Conservation (phyloP, 1,140 invertebrate species). For the Maconellicoccus hirsutus region DNA sequence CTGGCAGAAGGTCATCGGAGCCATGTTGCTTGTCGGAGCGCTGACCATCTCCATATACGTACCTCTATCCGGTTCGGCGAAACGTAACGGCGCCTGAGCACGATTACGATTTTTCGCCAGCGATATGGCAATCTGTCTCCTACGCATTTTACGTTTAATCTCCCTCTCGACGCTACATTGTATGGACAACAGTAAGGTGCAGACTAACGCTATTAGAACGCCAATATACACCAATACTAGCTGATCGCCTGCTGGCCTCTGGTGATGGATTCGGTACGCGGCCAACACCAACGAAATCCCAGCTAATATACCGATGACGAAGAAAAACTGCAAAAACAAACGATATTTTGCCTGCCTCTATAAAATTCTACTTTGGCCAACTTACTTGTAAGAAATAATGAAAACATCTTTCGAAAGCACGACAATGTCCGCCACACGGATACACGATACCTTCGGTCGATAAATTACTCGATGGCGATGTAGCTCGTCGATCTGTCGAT, state of each 20-base stretch:
- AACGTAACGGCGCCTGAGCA: not conserved
- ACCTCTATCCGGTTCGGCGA: not conserved
- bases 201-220: slow-evolving; percentile 44
- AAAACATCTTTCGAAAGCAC: slow-evolving; percentile 51
- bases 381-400: slow-evolving; percentile 49
- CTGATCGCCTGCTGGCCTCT: slow-evolving; percentile 45
- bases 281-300: slow-evolving; percentile 48
- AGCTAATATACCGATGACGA: slow-evolving; percentile 46
- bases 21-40: no score
- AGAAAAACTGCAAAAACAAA: slow-evolving; percentile 28
- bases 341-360: not conserved
- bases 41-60: not conserved
- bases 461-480: not conserved
- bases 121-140: not conserved
- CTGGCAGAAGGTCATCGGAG: no score
- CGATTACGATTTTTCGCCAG: not conserved
- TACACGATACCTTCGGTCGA: slow-evolving; percentile 37
- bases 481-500: slow-evolving; percentile 21
- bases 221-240: slow-evolving; percentile 50
- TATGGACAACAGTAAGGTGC: slow-evolving; percentile 43
- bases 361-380: not conserved
- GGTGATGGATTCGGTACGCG: slow-evolving; percentile 41
- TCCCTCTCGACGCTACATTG: slow-evolving; percentile 46
- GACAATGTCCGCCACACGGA: slow-evolving; percentile 49
- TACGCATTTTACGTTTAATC: slow-evolving; percentile 38